These are phyloP conservation scores for Babylonia areolata DNA, from an alignment of 1,140 invertebrate genomes.

Conservation along the genomic window DNA sequence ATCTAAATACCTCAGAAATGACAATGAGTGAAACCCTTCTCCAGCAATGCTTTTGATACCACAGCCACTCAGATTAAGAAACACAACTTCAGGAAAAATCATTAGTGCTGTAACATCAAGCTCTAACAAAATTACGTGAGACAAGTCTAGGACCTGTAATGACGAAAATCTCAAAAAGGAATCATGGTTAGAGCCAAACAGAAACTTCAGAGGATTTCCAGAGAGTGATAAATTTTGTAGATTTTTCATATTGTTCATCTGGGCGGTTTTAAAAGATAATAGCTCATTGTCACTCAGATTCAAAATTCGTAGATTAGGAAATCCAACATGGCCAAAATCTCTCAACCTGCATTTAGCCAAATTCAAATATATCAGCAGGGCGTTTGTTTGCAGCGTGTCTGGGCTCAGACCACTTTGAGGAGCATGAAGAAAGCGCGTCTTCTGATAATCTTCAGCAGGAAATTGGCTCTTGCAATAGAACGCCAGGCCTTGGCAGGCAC, in stretches of 20 bases:
- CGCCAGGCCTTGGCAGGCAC: constrained; percentile 25
- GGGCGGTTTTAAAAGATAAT: not conserved
- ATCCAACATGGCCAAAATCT: not conserved
- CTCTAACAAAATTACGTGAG: not conserved
- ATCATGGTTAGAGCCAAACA: not conserved
- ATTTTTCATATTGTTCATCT: not conserved
- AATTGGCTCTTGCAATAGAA: constrained; percentile 11
- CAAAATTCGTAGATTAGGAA: constrained; percentile 8
- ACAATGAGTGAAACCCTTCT: not conserved
- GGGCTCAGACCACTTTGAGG: not conserved
- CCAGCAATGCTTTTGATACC: not conserved
- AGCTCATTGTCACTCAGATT: not conserved
- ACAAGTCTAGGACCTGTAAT: not conserved
- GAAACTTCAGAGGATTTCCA: not conserved
- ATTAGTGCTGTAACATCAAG: not conserved
- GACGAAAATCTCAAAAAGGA: not conserved
- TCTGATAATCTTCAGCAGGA: not conserved
- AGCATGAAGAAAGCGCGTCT: not conserved
- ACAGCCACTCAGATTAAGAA: not conserved
- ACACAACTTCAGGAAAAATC: constrained; percentile 1
- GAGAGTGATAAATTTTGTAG: not conserved
- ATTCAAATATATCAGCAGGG: constrained; percentile 16
- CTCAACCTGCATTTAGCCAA: constrained; percentile 1
- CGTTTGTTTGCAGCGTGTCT: not conserved
- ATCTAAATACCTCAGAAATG: not conserved